Conservation (phyloP, 2,888 invertebrate genomes). For the Lamellibrachia columna region DNA sequence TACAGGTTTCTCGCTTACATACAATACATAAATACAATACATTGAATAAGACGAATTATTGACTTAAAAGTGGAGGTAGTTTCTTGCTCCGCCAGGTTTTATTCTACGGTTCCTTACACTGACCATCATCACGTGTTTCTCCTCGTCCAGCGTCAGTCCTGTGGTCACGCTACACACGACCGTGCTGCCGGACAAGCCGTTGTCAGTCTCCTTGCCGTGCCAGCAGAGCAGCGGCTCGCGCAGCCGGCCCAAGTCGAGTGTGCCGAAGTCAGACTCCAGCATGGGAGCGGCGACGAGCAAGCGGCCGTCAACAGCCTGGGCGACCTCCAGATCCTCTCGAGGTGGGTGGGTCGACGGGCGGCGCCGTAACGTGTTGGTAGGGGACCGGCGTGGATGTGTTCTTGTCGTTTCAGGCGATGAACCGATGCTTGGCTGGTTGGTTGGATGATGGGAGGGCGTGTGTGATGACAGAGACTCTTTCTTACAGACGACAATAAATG, state of each 20-base stretch:
- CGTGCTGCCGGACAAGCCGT: neutral
- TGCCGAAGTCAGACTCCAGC: neutral
- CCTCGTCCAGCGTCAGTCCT: constrained; percentile 9
- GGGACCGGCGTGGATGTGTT: neutral
- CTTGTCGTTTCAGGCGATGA: neutral
- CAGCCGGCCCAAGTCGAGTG: constrained; percentile 13
- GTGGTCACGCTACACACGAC: neutral
- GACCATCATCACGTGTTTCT: neutral
- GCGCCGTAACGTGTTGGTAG: too few species aligned
- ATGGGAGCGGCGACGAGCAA: neutral
- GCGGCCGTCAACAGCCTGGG: constrained; percentile 22
- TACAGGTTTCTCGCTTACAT: too few species aligned
- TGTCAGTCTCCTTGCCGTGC: constrained; percentile 20
- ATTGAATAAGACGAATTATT: too few species aligned
- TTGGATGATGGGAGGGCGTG: neutral
- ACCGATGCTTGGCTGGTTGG: neutral
- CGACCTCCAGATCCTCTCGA: neutral
- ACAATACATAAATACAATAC: too few species aligned
- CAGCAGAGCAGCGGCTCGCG: neutral
- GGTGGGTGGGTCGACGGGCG: neutral
- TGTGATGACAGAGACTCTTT: neutral
- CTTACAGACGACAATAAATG: too few species aligned
- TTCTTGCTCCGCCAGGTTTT: too few species aligned
- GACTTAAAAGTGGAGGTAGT: too few species aligned
- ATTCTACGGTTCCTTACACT: too few species aligned